A percentile compares a stretch with the other conserved stretches of the same genome.
These are phyloP conservation scores for Epinotia ramella DNA, from an alignment of 2,888 invertebrate species.

Conservation along the genomic window DNA sequence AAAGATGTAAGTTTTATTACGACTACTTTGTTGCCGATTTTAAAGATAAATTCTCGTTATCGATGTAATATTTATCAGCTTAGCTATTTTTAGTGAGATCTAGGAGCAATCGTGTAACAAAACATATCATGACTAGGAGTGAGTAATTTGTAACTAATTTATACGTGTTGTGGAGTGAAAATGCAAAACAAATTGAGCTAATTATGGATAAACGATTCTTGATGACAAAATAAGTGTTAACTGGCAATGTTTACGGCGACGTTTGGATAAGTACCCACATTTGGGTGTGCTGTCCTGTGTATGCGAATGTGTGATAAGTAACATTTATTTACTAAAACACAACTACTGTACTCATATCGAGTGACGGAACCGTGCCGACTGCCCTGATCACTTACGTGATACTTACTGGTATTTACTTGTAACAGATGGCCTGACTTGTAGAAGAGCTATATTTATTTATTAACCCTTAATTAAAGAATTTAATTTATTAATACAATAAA, in stretches of 20 bases:
- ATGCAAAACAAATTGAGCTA: constrained; percentile 18
- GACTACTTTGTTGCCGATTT: constrained; percentile 15
- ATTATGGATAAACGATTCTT: constrained; percentile 18
- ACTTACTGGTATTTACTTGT: not conserved
- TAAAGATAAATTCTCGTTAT: not conserved
- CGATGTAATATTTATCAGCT: constrained; percentile 35
- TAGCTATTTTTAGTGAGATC: constrained; percentile 45
- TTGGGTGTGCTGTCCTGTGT: not conserved
- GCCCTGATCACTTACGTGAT: not conserved
- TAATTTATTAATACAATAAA: too few relatives aligned
- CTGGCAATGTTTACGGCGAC: not conserved
- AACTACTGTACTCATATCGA: not conserved
- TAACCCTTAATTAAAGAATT: too few relatives aligned
- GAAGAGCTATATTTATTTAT: too few relatives aligned
- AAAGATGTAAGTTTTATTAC: not conserved
- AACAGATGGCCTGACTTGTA: too few relatives aligned
- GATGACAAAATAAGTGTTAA: constrained; percentile 27
- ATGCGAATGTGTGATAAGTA: not conserved
- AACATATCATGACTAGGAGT: constrained; percentile 82
- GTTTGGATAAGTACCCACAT: not conserved
- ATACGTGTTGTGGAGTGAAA: constrained; percentile 67
- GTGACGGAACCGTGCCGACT: not conserved
- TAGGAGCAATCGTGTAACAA: constrained; percentile 66
- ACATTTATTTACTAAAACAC: not conserved
- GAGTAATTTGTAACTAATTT: constrained; percentile 69